Base-by-base conservation (phyloP, 2,888 invertebrate genomes). In the Drosophila kuntzei region DNA sequence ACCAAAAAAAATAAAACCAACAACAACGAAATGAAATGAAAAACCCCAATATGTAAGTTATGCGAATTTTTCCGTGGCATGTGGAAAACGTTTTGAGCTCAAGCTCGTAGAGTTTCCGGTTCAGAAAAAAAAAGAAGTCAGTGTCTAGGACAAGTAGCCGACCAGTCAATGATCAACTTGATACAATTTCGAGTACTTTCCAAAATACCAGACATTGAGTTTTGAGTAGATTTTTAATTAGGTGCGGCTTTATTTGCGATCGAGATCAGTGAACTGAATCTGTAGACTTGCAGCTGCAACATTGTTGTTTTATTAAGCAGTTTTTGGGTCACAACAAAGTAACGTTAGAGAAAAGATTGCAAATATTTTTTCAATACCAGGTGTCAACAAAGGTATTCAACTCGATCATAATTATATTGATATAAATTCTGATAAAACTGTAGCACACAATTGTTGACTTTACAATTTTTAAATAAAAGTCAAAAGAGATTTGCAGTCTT, bases 111-210 rank as follows among this genome's bases (percentile, higher is more conserved):
- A 64, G 78, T 79, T 84, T 87, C 87, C 85, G 85, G 87, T 81
- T 72, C 70, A 67, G 46, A 62, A 43, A 39, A 18, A 20, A 34
- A 44, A 44, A 63, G 69, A 84, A 85, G 85, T 85, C 84, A 85
- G 80, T 80, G 84, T 85, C 84, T 85, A 85, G 84, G 84, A 82
- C 84, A 87, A 79, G 76, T 68, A 53, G 68, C 75, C 69, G 71
- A 37, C 22, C 50, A 60, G 18, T 46, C 47, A 64, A 63, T 46
- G 58, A 36, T 16, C 41, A 46, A 34, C n/a, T 14, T 36, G 25
- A 54, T 46, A 39, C 39, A 9, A 27, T 20, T 62, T 46, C 54
- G 39, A 57, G 29, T 41, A 67, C 76, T 75, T 75, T 71, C 76
- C 32, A 62, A 75, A 66, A 58, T 22, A 37, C 34, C 55, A 59